A percentile compares a stretch with the other conserved stretches of the same genome.
phyloP scores from a whole-genome alignment of 2,113 vertebrate genomes.

The Eclectus roratus region DNA sequence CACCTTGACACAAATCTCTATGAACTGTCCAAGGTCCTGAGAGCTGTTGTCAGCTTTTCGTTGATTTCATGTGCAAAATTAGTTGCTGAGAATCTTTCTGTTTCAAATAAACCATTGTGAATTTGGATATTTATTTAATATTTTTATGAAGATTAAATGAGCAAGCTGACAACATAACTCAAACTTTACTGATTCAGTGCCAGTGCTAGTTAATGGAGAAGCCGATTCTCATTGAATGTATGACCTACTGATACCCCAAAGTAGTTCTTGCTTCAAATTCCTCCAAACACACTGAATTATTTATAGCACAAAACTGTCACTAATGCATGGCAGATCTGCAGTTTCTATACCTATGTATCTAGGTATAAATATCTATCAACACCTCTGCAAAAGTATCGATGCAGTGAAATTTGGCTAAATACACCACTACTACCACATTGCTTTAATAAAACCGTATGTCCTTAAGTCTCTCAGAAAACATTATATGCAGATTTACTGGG shows the following conservation, averaged over 20 bases:
- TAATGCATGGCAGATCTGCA: neutral
- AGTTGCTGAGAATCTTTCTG: neutral
- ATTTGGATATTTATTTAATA: slow-evolving; percentile 5
- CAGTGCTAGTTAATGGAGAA: slow-evolving; percentile 44
- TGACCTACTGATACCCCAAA: slow-evolving; percentile 44
- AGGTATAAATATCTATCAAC: neutral
- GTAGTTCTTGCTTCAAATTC: slow-evolving; percentile 47
- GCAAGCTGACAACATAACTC: slow-evolving; percentile 33
- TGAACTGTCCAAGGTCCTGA: neutral
- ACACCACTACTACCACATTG: neutral
- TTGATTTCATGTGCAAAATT: neutral
- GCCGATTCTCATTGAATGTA: slow-evolving; percentile 17
- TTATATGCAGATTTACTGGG: neutral
- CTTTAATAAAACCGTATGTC: neutral
- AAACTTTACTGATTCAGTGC: slow-evolving; percentile 27
- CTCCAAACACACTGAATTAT: slow-evolving; percentile 55
- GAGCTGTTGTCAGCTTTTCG: neutral
- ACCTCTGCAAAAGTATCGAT: neutral
- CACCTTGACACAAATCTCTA: neutral
- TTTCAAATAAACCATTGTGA: neutral
- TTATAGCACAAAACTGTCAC: neutral
- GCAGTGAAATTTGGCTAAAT: neutral
- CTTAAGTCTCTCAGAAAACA: neutral
- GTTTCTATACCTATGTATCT: neutral
- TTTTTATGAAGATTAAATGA: slow-evolving; percentile 21